Percentiles rank a stretch among this genome's conserved stretches.
Conservation (phyloP, 2,113 vertebrate species). For the Himantopus leucocephalus region DNA sequence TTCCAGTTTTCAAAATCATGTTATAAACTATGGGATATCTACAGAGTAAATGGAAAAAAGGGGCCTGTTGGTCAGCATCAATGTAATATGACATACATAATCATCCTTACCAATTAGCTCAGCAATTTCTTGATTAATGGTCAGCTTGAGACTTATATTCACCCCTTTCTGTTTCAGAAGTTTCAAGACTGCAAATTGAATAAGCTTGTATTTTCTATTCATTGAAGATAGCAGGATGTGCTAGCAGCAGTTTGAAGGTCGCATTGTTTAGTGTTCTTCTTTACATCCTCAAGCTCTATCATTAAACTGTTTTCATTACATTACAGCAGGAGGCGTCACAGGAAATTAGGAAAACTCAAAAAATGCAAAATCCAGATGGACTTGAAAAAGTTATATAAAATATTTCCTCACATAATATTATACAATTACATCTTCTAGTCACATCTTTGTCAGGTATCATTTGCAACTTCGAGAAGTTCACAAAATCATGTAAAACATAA, state of each 20-base stretch:
- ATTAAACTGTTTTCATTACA: neutral
- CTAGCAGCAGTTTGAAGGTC: neutral
- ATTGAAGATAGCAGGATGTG: neutral
- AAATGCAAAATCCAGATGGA: neutral
- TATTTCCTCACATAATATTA: neutral
- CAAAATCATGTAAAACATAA: neutral
- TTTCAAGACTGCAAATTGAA: neutral
- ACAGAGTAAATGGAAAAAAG: neutral
- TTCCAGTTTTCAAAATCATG: neutral
- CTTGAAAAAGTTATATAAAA: neutral
- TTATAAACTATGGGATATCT: neutral
- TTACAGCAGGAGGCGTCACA: neutral
- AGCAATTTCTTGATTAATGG: neutral
- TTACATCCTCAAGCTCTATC: neutral
- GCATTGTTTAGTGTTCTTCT: neutral
- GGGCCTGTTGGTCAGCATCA: neutral
- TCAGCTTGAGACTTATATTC: neutral
- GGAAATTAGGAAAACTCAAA: neutral
- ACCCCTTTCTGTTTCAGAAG: neutral
- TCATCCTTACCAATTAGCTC: neutral
- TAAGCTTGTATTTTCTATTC: neutral
- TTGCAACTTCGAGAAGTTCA: neutral
- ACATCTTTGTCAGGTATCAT: neutral
- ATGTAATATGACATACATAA: neutral
- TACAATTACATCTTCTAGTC: fast-evolving